Base-by-base conservation (phyloP, 1,140 invertebrate species). In the Zelostemma sp. region DNA sequence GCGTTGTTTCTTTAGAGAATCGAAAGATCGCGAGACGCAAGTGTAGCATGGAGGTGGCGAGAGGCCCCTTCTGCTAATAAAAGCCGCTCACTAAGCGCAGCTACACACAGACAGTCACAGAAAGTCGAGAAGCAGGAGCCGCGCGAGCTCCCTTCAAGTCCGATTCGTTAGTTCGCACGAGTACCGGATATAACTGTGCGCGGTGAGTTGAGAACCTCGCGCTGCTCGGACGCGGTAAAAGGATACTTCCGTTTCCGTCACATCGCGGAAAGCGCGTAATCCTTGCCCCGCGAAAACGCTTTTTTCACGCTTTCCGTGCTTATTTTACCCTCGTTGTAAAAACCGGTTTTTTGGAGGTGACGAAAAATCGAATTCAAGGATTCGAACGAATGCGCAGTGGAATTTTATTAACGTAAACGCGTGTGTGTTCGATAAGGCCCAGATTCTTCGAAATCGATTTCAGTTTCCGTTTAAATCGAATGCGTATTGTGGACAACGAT, bases 11-110 rank as follows among this genome's bases (percentile, higher is more conserved):
- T 56, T 21, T 45, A 46, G 63, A 71, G 56, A 51, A 74, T 78
- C 64, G 66, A 68, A 73, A 77, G 68, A 69, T 62, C n/a, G 33
- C 3, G 11, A 62, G 74, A 65, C 57, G 64, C 64, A 82, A 80
- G 75, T 82, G 77, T 78, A 81, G 71, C 77, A 72, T 81, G 80
- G 82, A 80, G 82, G 81, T 82, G 80, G 82, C 72, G 80, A 73
- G 72, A 80, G 80, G 77, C 82, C 79, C 82, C 83, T 82, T 80
- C 83, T 83, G 84, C 82, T 83, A 85, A 86, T 85, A 86, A 84
- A 86, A 86, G 82, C 84, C 82, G 83, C 80, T 84, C 80, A 81
- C 83, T 83, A 80, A 82, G 76, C 77, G 77, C 68, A 65, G 65
- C 65, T 76, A 76, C 76, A 76, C 76, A 84, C 84, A 85, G 81